Evolutionary conservation across 2,797 vertebrate genomes (phyloP).

Genomic region (Eulemur rubriventer): DNA sequence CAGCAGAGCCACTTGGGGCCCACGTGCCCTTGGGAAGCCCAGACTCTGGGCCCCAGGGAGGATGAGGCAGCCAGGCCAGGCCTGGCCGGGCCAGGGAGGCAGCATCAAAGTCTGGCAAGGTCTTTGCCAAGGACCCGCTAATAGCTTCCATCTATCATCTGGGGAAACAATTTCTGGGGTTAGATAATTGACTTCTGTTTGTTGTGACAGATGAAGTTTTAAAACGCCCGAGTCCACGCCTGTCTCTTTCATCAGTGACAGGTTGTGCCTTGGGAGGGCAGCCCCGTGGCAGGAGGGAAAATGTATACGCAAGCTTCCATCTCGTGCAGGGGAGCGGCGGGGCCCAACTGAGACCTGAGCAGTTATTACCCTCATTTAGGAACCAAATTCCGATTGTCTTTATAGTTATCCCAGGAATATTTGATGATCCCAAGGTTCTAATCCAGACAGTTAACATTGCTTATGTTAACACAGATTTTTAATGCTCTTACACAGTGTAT

Average conservation of each 20-base stretch:
- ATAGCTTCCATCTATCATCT: slow-evolving; percentile 30
- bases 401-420: neutral
- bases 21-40: neutral
- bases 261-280: slow-evolving; percentile 11
- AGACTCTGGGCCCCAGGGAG: neutral
- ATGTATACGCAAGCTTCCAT: neutral
- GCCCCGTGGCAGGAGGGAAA: neutral
- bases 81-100: neutral
- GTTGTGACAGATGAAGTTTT: neutral
- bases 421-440: neutral
- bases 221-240: neutral
- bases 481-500: neutral
- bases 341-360: neutral
- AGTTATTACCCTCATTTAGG: neutral
- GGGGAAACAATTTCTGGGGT: neutral
- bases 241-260: neutral
- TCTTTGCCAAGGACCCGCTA: slow-evolving; percentile 38
- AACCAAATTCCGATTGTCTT: neutral
- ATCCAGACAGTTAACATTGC: neutral
- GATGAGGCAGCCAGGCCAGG: neutral
- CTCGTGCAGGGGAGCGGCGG: fast-evolving
- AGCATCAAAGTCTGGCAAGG: neutral
- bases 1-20: neutral
- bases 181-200: slow-evolving; percentile 37
- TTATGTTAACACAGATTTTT: neutral